phyloP scores from a whole-genome alignment of 30 jellyfish, hydroid and myxozoan species.

The Morbakka virulenta region DNA sequence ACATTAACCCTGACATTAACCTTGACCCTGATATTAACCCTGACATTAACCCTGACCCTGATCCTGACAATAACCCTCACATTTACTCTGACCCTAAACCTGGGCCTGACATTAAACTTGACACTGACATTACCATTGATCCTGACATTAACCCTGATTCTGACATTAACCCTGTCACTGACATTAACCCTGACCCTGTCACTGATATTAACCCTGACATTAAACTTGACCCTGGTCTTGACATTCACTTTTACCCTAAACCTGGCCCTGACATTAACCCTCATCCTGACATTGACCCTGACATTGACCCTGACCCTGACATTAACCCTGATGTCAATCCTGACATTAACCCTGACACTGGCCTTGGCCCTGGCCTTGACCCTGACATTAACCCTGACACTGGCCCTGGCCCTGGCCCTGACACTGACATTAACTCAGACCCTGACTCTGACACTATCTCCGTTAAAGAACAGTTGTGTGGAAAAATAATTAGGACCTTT shows the following conservation, averaged over 20 bases:
- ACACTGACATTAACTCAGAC: constrained; percentile 10
- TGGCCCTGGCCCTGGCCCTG: constrained; percentile 14
- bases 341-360: neutral
- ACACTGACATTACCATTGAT: neutral
- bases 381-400: neutral
- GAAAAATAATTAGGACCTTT: too few species aligned
- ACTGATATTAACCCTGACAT: neutral
- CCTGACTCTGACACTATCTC: constrained; percentile 3
- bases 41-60: constrained; percentile 6
- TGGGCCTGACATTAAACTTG: neutral
- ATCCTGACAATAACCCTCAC: constrained; percentile 19
- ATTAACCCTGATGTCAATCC: neutral
- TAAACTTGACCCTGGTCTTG: neutral
- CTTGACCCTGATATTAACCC: neutral
- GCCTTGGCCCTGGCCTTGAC: constrained; percentile 13
- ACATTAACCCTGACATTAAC: constrained; percentile 8
- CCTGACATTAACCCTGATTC: constrained; percentile 8
- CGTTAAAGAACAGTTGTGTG: too few species aligned
- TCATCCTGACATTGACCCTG: neutral
- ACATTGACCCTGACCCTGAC: neutral
- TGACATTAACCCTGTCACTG: constrained; percentile 14
- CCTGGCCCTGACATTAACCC: neutral
- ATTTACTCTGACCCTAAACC: neutral
- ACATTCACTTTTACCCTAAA: neutral
- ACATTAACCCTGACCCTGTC: neutral